Conservation (phyloP, 2,797 vertebrate genomes). For the Erethizon dorsatum region DNA sequence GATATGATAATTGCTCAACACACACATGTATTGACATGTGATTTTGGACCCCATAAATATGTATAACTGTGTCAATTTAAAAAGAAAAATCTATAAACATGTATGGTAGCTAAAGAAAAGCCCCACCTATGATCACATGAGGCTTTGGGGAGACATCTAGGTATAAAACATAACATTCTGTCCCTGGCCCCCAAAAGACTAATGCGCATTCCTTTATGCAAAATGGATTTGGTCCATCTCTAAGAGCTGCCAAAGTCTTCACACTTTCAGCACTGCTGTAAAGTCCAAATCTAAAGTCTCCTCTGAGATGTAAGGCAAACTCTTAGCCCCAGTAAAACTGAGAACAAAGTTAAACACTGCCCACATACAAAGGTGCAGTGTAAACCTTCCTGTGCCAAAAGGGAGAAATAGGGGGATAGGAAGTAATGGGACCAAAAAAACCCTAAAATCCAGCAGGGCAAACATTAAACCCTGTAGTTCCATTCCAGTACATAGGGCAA, state of each 20-base stretch:
- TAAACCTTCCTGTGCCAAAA: not conserved
- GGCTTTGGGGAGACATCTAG: not conserved
- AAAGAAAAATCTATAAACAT: not conserved
- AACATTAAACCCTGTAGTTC: not conserved
- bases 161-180: not conserved
- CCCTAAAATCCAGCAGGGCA: not conserved
- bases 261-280: not conserved
- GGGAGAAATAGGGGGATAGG: not conserved
- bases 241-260: not conserved
- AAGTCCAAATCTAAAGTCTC: not conserved
- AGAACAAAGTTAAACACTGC: not conserved
- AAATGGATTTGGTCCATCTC: not conserved
- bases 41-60: not conserved
- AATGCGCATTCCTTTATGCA: not conserved
- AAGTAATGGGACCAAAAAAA: not conserved
- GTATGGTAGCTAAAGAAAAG: not conserved
- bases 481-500: not conserved
- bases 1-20: not conserved
- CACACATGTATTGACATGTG: not conserved
- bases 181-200: not conserved
- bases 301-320: not conserved
- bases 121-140: not conserved
- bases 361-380: not conserved
- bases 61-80: not conserved
- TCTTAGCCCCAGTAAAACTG: not conserved